Evolutionary conservation across 2,113 vertebrate species (phyloP).

Genomic region (Equus przewalskii): DNA sequence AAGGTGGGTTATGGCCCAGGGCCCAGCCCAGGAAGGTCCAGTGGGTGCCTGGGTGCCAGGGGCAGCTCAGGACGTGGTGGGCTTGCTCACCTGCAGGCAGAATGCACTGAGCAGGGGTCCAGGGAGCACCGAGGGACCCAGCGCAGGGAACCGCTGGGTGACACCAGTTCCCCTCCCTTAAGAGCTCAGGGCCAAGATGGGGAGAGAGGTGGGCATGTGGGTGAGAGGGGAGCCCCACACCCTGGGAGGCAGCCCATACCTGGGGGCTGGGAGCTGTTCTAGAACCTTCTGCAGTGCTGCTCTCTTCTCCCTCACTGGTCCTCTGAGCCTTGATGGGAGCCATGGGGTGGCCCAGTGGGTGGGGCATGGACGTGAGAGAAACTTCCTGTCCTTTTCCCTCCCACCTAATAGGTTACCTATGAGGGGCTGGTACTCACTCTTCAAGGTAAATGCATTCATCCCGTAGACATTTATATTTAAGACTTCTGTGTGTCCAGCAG

Average conservation of each 20-base stretch:
- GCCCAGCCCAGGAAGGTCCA: neutral
- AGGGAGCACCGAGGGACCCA: fast-evolving
- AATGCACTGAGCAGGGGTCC: neutral
- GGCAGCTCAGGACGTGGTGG: fast-evolving
- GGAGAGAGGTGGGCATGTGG: neutral
- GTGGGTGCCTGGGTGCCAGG: neutral
- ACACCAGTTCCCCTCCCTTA: fast-evolving
- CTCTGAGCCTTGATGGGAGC: neutral
- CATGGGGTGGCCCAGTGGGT: too few relatives aligned
- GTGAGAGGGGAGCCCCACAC: neutral
- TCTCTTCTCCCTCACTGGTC: neutral
- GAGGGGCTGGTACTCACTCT: fast-evolving
- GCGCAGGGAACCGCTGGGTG: fast-evolving
- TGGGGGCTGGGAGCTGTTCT: neutral
- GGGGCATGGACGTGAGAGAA: neutral
- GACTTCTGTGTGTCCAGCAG: neutral
- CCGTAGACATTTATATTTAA: neutral
- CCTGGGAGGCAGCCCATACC: too few relatives aligned
- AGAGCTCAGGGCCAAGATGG: neutral
- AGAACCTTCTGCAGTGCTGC: fast-evolving
- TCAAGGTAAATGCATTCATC: neutral
- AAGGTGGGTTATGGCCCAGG: fast-evolving
- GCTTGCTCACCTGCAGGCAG: neutral
- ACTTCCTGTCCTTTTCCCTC: neutral
- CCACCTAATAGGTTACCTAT: neutral